Evolutionary conservation across 2,113 vertebrate species (phyloP), one percentile per base, ranked within the genome.

Genomic region (Alces alces): DNA sequence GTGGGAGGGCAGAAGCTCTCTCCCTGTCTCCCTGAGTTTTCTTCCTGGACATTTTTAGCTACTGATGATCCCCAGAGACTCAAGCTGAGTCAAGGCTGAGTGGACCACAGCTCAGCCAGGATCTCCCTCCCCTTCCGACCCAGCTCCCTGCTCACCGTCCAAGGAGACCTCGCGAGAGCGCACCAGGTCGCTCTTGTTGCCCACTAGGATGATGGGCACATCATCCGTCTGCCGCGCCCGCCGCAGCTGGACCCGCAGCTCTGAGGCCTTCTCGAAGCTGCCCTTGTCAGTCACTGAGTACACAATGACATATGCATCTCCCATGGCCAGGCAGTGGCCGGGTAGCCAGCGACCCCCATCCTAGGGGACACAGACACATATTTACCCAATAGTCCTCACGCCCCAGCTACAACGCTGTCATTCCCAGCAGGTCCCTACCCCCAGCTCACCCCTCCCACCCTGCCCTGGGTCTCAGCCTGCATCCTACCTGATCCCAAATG

Each of bases 191-290:
- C 99, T 99, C 98, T 99, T 99, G 98, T 99, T 99, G 97, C 99
- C 99, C 97, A 99, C 99, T 0, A 99, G 99, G 98, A 99, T 99
- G 89, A 99, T 99, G 97, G 99, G 99, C 98, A 99, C 99, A 55
- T 99, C 99, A 43, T 99, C 99, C 0, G 99, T 99, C 98, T 99
- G 99, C 33, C 99, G 99, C 66, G 99, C 99, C 85, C 99, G 99
- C 98, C 99, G 99, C 86, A 99, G 98, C 98, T 99, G 99, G 93
- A 99, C 99, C 66, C 99, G 98, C 73, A 99, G 99, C 97, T 99
- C 99, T 1, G 99, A 99, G 7, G 99, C 99, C 96, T 99, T 99
- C 98, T 99, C 99, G 6, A 99, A 99, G 98, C 99, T 99, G 25
- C 99, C 99, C 98, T 99, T 99, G 99, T 99, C 99, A 0, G 99